Evolutionary conservation across 2,113 vertebrate genomes (phyloP), one percentile per base, ranked within the genome.

Genomic region (Campylomormyrus tamandua): DNA sequence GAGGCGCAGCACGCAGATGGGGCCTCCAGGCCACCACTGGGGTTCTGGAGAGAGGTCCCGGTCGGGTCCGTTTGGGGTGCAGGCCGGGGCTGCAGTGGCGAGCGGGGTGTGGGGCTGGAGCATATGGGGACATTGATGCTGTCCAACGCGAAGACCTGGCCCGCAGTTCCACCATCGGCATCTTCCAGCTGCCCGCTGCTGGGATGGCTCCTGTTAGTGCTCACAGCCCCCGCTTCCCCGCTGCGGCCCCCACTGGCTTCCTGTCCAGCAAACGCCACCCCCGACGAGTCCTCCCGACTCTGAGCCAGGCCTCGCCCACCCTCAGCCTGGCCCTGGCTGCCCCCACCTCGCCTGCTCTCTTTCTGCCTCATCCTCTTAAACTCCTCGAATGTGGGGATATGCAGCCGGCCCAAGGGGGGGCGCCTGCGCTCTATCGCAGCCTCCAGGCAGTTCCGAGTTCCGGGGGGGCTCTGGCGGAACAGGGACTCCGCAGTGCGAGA

Each of bases 341-440:
- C 50, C 53, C 83, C 48, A 45, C 13, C 90, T 62, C 85, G 89
- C 88, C 88, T 87, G n/a, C 74, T 90, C 39, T 95, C 96, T 91
- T 93, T 97, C 92, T 94, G 95, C 93, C 96, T 96, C 97, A 97
- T 98, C 91, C 92, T 95, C 91, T 97, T 98, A 90, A 97, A 98
- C 91, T 97, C 97, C 92, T 98, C 97, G 90, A 99, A 98, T 5
- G 96, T 97, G 0, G 97, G 96, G 90, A 98, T 97, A 88, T 97
- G 96, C 5, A 97, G 91, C 24, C 94, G 94, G 10, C 95, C 96
- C 91, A 93, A 93, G 24, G 93, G 95, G 77, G 31, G 83, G 35
- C 91, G 92, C 92, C 95, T 95, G 66, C 91, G 94, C 52, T 92
- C 95, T 6, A 77, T 4, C 3, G 27, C 31, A 27, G 85, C 19